Conservation (phyloP, 2,888 invertebrate genomes). For the Mamestra brassicae region DNA sequence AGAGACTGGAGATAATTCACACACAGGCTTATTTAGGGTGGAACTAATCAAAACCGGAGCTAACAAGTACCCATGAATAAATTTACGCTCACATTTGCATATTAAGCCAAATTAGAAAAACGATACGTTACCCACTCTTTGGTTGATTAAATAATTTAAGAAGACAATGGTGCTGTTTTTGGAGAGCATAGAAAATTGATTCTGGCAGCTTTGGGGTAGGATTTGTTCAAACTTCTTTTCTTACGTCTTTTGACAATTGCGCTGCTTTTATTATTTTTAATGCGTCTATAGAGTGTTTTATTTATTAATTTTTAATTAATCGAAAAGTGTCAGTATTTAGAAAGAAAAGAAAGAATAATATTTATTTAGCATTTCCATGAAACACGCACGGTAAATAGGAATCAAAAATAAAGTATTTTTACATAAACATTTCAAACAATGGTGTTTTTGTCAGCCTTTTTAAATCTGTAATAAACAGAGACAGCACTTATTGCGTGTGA, state of each 20-base stretch:
- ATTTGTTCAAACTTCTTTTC: neutral
- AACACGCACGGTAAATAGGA: no score
- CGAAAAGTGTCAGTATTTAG: no score
- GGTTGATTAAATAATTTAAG: conserved; percentile 54
- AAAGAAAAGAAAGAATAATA: no score
- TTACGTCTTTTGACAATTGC: neutral
- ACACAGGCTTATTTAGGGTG: conserved; percentile 67
- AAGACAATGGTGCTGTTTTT: conserved; percentile 1
- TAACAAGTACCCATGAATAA: conserved; percentile 72
- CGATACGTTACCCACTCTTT: conserved; percentile 50
- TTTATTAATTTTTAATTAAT: no score
- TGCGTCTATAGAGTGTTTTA: no score
- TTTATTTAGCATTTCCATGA: no score
- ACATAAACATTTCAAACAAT: no score
- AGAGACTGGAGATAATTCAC: conserved; percentile 69
- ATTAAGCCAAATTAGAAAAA: conserved; percentile 60
- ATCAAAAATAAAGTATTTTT: no score
- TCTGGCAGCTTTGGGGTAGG: neutral
- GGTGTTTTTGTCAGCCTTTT: no score
- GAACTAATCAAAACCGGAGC: conserved; percentile 72
- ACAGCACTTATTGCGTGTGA: no score
- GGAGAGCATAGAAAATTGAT: neutral
- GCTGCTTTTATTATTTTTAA: no score
- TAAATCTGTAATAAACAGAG: no score
- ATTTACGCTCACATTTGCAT: conserved; percentile 66